These are phyloP conservation scores for Potamarius usumacintae DNA, from an alignment of 2,113 vertebrate genomes.

Conservation along the genomic window DNA sequence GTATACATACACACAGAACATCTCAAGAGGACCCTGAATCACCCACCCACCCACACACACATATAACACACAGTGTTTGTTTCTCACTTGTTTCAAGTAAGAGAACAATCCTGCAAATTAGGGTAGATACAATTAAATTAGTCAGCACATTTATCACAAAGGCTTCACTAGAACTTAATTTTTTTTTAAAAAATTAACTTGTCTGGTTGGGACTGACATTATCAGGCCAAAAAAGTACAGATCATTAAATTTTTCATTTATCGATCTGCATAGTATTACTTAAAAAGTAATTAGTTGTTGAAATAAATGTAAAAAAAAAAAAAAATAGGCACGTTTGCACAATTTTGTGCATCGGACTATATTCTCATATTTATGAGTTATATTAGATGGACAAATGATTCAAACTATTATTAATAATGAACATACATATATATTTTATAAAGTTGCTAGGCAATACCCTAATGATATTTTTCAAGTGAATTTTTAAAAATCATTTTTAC, in stretches of 20 bases:
- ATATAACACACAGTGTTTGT: conserved; percentile 34
- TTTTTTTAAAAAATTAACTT: not conserved
- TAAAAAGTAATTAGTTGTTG: not conserved
- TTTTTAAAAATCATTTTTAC: not conserved
- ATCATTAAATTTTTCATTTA: not conserved
- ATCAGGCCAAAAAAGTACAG: not conserved
- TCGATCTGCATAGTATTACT: not conserved
- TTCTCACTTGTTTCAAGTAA: conserved; percentile 19
- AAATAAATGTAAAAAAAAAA: not conserved
- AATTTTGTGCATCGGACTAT: not conserved
- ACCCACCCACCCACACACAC: conserved; percentile 63
- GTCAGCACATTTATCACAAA: not conserved
- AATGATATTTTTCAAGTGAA: not conserved
- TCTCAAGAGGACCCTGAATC: conserved; percentile 66
- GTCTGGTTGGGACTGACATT: not conserved
- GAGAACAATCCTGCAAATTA: conserved; percentile 27
- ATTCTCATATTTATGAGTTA: not conserved
- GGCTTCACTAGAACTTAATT: not conserved
- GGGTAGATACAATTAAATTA: not conserved
- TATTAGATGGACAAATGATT: not conserved
- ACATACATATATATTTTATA: not conserved
- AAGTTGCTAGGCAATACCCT: not conserved
- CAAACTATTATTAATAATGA: not conserved
- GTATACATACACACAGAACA: conserved; percentile 68
- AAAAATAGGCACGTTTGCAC: conserved; percentile 10